phyloP scores from a whole-genome alignment of 2,113 vertebrate genomes.

The Nymphicus hollandicus region DNA sequence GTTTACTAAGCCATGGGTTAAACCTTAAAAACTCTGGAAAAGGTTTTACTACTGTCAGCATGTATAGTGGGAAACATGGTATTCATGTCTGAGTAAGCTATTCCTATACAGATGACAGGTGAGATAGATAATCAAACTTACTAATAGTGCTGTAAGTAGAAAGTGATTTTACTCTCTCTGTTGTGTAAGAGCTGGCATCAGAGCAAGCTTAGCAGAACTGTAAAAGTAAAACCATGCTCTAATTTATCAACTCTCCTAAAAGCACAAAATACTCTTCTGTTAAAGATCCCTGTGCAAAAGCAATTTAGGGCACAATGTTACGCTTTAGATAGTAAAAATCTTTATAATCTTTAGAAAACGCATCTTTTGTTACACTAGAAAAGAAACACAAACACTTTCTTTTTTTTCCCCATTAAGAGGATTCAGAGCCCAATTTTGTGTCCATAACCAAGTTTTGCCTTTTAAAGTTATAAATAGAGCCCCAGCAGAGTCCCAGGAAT shows the following conservation, averaged over 20 bases:
- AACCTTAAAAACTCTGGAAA: background rate
- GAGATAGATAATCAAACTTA: background rate
- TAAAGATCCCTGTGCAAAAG: background rate
- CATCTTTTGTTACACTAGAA: rapidly evolving
- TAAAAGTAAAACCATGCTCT: background rate
- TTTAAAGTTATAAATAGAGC: constrained; percentile 3
- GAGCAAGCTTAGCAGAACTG: background rate
- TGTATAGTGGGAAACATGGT: background rate
- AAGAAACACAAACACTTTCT: background rate
- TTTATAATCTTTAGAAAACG: background rate
- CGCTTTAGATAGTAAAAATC: rapidly evolving
- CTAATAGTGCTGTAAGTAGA: background rate
- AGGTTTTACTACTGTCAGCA: background rate
- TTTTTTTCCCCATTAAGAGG: rapidly evolving
- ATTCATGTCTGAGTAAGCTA: background rate
- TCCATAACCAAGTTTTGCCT: background rate
- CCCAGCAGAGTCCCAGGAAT: background rate
- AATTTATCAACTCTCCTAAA: background rate
- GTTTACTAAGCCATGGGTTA: background rate
- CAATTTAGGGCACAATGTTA: background rate
- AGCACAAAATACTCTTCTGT: background rate
- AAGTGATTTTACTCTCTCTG: background rate
- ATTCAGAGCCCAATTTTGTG: background rate
- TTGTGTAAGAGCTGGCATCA: background rate
- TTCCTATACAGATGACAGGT: background rate